Evolutionary conservation across 1,140 invertebrate species (phyloP).

Genomic region (Pogonognathellus flavescens): DNA sequence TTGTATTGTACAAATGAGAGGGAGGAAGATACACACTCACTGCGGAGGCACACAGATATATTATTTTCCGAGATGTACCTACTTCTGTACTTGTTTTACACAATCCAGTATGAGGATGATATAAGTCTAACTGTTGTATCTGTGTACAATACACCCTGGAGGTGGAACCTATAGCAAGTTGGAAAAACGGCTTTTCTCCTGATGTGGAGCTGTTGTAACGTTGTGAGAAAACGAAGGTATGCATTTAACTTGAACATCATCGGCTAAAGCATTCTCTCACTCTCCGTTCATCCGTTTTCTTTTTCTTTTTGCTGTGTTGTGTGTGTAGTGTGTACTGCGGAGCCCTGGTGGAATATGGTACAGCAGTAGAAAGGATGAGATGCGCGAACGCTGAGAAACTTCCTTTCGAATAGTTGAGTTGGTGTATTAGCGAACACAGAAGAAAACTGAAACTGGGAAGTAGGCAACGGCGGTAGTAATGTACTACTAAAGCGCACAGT

Average conservation of each 20-base stretch:
- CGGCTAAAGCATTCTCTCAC: slow-evolving; percentile 15
- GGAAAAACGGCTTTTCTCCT: slow-evolving; percentile 12
- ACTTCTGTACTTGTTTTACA: no score
- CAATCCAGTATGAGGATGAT: no score
- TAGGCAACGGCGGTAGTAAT: neutral
- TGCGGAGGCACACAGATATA: no score
- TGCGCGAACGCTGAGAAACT: slow-evolving; percentile 32
- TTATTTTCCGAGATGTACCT: no score
- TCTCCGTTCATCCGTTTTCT: neutral
- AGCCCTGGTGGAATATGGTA: neutral
- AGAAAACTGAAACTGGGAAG: slow-evolving; percentile 28
- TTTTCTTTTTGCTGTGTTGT: slow-evolving; percentile 17
- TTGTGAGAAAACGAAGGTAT: slow-evolving; percentile 24
- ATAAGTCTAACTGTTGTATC: no score
- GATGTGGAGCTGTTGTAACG: slow-evolving; percentile 1
- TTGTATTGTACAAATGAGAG: no score
- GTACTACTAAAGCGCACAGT: no score
- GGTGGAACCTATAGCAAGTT: neutral
- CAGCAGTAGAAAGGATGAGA: slow-evolving; percentile 4
- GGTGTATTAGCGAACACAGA: neutral
- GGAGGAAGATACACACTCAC: no score
- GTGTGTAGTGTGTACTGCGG: neutral
- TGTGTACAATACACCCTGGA: no score
- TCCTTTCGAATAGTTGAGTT: no score
- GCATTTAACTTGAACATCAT: slow-evolving; percentile 24